Conservation (phyloP, 2,888 invertebrate species). For the Drosophila stalkeri region DNA sequence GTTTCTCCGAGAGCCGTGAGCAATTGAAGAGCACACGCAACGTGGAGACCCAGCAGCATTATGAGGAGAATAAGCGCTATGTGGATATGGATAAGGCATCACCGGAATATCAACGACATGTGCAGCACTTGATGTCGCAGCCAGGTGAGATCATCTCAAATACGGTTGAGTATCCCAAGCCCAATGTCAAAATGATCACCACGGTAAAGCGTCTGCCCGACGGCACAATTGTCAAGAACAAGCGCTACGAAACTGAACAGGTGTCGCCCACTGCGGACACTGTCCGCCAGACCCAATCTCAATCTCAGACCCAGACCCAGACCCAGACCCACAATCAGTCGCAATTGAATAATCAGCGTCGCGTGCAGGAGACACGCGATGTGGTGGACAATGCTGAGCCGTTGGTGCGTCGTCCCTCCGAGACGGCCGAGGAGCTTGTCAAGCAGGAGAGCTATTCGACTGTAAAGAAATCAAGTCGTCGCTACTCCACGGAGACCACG, state of each 20-base stretch:
- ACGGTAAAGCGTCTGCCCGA: constrained; percentile 89
- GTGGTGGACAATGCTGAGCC: constrained; percentile 79
- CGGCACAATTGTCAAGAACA: constrained; percentile 89
- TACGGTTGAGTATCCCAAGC: constrained; percentile 88
- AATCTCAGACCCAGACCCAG: constrained; percentile 34
- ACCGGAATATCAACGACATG: constrained; percentile 83
- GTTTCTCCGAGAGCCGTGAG: constrained; percentile 66
- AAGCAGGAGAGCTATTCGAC: constrained; percentile 77
- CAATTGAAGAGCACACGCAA: constrained; percentile 74
- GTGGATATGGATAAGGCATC: constrained; percentile 84
- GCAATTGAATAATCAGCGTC: constrained; percentile 40
- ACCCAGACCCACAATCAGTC: constrained; percentile 16
- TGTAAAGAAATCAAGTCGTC: constrained; percentile 82
- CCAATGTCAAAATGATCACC: constrained; percentile 88
- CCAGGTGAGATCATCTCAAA: constrained; percentile 87
- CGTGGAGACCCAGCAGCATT: constrained; percentile 76
- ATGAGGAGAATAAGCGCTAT: constrained; percentile 82
- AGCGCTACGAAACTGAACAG: constrained; percentile 88
- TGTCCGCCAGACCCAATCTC: constrained; percentile 56
- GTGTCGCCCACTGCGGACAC: constrained; percentile 54
- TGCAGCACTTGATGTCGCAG: constrained; percentile 81
- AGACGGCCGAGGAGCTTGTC: constrained; percentile 55
- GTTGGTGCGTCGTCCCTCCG: constrained; percentile 47
- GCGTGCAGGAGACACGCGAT: constrained; percentile 64
- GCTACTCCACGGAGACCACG: constrained; percentile 82